Percentiles rank a stretch among this genome's conserved stretches.
Evolutionary conservation across 1,140 invertebrate species (phyloP).

Genomic region (Apis laboriosa): DNA sequence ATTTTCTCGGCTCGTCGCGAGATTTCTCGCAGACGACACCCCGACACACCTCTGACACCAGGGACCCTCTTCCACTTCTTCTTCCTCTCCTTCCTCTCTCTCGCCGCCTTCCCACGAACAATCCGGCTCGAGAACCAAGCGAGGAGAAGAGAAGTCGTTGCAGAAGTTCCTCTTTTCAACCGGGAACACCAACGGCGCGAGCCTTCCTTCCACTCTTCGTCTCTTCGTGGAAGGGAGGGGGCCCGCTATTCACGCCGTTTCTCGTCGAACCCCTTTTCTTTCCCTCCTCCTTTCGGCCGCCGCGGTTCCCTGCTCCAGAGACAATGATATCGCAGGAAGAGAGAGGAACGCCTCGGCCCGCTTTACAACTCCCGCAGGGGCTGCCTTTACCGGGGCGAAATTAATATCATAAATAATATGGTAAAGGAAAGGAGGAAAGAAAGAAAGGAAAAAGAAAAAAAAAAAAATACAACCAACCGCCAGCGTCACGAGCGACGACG

Average conservation of each 20-base stretch:
- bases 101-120: conserved; percentile 43
- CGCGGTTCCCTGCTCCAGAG: conserved; percentile 66
- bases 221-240: conserved; percentile 49
- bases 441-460: conserved; percentile 58
- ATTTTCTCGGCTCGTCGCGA: conserved; percentile 62
- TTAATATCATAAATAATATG: conserved; percentile 82
- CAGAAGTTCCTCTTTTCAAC: conserved; percentile 73
- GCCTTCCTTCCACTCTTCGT: conserved; percentile 52
- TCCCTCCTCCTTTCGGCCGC: conserved; percentile 52
- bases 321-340: conserved; percentile 80
- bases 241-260: conserved; percentile 76
- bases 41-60: conserved; percentile 39
- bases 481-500: conserved; percentile 53
- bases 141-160: conserved; percentile 32
- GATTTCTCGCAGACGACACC: conserved; percentile 59
- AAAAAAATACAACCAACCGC: conserved; percentile 62
- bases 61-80: conserved; percentile 8
- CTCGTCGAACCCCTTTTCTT: conserved; percentile 76
- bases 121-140: conserved; percentile 14
- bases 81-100: conserved; percentile 30
- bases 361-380: conserved; percentile 80
- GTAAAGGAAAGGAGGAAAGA: conserved; percentile 49
- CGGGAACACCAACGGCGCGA: conserved; percentile 69
- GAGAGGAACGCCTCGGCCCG: conserved; percentile 67
- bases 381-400: conserved; percentile 73